Base-by-base conservation (phyloP, 2,797 vertebrate species). In the Acipenser transmontanus region DNA sequence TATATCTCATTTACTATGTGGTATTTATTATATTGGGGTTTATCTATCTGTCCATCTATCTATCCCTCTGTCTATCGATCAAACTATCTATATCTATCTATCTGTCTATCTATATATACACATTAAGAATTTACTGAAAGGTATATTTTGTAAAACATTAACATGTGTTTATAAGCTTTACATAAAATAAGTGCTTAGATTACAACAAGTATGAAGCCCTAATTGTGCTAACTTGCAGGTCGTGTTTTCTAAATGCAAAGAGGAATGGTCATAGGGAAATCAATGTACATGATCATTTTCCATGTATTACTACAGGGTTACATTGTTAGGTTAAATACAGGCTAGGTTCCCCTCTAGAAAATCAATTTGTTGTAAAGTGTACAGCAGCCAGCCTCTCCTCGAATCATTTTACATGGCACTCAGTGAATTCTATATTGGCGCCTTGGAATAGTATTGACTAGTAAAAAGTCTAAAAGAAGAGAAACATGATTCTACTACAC, bases 241-340 rank as follows among this genome's bases (percentile, higher is more conserved):
- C 78, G 71, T 66, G 71, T 84, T 79, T 87, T 85, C 71, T 59
- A 52, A 82, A 83, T 88, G 84, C 89, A 64, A 81, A 76, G 87
- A 91, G 84, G 80, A 88, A 86, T 84, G 84, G 89, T 91, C 89
- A 91, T 90, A 89, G 89, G 89, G 88, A 90, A 91, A 97, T 98
- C 92, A 93, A 98, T 98, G 93, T 92, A 86, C 89, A 90, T 89
- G 92, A 92, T 95, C 90, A 91, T 85, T 93, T 90, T 88, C 91
- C 87, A 80, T 94, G 94, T 95, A 90, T 88, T 90, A 92, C 92
- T 93, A 86, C 87, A 81, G 89, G 93, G 90, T 94, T 94, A 94
- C 92, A 90, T 86, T 91, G 93, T 95, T 93, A 93, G 95, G 94
- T 98, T 97, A 97, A 97, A 95, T 85, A 93, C 91, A 84, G 91